Conservation (phyloP, 2,888 invertebrate species). For the Himalopsyche tibetana region DNA sequence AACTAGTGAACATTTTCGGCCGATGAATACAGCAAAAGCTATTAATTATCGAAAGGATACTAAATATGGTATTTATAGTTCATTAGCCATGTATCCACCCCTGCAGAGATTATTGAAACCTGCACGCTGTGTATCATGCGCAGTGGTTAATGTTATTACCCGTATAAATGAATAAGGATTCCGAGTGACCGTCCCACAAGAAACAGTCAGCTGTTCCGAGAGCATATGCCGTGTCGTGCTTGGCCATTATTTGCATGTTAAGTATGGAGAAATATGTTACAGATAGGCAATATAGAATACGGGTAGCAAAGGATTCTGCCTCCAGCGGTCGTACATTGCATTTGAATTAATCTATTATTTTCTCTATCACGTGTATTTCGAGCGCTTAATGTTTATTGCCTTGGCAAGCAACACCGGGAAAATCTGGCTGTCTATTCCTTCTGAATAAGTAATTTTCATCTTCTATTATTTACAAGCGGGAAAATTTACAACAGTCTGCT, state of each 20-base stretch:
- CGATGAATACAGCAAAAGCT: no score
- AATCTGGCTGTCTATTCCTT: no score
- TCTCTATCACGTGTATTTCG: neutral
- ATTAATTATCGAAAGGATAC: no score
- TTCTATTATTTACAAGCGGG: no score
- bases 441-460: no score
- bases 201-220: slow-evolving; percentile 1
- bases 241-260: slow-evolving; percentile 46
- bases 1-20: no score
- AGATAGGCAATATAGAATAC: slow-evolving; percentile 36
- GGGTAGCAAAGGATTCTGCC: slow-evolving; percentile 8
- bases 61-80: no score
- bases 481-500: no score
- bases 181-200: slow-evolving; percentile 22
- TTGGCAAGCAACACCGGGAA: neutral
- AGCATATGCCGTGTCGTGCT: slow-evolving; percentile 5
- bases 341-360: neutral
- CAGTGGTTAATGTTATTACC: slow-evolving; percentile 38
- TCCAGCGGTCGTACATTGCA: neutral
- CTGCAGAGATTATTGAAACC: slow-evolving; percentile 3
- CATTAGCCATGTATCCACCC: neutral
- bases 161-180: slow-evolving; percentile 11
- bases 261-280: slow-evolving; percentile 36
- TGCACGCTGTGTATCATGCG: slow-evolving; percentile 10
- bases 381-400: neutral